Evolutionary conservation across 2,113 vertebrate species (phyloP).

Genomic region (Takifugu flavidus): DNA sequence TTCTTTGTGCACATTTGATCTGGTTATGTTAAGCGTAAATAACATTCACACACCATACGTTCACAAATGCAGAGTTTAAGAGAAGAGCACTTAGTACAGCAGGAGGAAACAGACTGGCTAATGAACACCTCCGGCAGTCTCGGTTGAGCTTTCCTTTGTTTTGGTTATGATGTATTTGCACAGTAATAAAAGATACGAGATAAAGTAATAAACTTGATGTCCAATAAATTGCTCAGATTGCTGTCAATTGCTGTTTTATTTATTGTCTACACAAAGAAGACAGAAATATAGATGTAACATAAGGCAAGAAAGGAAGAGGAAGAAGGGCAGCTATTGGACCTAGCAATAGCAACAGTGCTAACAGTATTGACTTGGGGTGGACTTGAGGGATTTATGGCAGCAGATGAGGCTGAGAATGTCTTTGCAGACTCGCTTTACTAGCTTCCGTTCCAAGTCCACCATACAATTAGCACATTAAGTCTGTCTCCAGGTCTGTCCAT

Average conservation of each 20-base stretch:
- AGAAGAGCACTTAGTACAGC: slow-evolving; percentile 21
- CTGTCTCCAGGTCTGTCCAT: slow-evolving; percentile 43
- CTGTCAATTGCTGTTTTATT: too few relatives aligned
- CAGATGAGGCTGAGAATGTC: slow-evolving; percentile 34
- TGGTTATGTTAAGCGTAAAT: too few relatives aligned
- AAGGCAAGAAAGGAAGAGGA: not conserved
- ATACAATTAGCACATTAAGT: slow-evolving; percentile 40
- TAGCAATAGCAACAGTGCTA: not conserved
- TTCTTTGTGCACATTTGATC: too few relatives aligned
- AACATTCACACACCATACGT: too few relatives aligned
- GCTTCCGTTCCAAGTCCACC: slow-evolving; percentile 36
- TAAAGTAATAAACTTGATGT: slow-evolving; percentile 1
- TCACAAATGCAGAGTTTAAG: too few relatives aligned
- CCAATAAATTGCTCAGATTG: not conserved
- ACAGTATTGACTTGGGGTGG: slow-evolving; percentile 3
- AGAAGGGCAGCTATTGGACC: slow-evolving; percentile 2
- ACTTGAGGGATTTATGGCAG: slow-evolving; percentile 31
- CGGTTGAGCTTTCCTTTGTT: slow-evolving; percentile 4
- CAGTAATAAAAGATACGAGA: slow-evolving; percentile 15
- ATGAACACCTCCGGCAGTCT: slow-evolving; percentile 22
- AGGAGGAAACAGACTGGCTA: slow-evolving; percentile 25
- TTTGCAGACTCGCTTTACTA: slow-evolving; percentile 43
- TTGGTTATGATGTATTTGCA: slow-evolving; percentile 24
- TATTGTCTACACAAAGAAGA: not conserved
- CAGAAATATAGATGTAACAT: not conserved